Conservation (phyloP, 1,140 invertebrate species). For the Steinernema khuongi region DNA sequence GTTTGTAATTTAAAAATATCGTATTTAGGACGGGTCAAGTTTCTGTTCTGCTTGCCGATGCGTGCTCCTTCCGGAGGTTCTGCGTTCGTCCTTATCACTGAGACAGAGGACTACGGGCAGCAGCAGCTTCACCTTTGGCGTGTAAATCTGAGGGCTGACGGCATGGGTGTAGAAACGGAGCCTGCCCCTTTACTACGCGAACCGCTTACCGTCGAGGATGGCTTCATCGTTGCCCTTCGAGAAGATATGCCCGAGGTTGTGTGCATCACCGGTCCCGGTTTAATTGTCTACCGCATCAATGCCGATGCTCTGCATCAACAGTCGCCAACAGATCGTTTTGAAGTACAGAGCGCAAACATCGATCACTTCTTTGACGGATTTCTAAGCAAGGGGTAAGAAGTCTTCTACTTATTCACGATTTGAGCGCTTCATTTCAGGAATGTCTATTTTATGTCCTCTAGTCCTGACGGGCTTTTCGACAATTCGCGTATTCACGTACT, state of each 20-base stretch:
- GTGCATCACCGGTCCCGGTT: conserved; percentile 47
- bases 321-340: conserved; percentile 47
- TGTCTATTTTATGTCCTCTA: conserved; percentile 53
- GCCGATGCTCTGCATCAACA: conserved; percentile 40
- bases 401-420: not conserved
- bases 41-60: conserved; percentile 48
- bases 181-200: conserved; percentile 41
- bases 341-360: conserved; percentile 51
- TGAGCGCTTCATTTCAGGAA: conserved; percentile 18
- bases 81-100: conserved; percentile 48
- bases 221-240: conserved; percentile 53
- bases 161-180: conserved; percentile 40
- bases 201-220: conserved; percentile 48
- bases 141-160: conserved; percentile 46
- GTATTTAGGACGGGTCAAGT: conserved; percentile 50
- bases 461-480: conserved; percentile 55
- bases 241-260: conserved; percentile 56
- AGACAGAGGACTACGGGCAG: conserved; percentile 53
- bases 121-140: conserved; percentile 33
- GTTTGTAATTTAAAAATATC: conserved; percentile 21
- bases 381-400: conserved; percentile 47
- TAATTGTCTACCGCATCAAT: conserved; percentile 49
- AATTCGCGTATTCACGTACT: conserved; percentile 53
- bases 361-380: conserved; percentile 58
- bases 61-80: conserved; percentile 49